A percentile compares a stretch with the other conserved stretches of the same genome.
Evolutionary conservation across 2,113 vertebrate species (phyloP).

Genomic region (Ginglymostoma cirratum): DNA sequence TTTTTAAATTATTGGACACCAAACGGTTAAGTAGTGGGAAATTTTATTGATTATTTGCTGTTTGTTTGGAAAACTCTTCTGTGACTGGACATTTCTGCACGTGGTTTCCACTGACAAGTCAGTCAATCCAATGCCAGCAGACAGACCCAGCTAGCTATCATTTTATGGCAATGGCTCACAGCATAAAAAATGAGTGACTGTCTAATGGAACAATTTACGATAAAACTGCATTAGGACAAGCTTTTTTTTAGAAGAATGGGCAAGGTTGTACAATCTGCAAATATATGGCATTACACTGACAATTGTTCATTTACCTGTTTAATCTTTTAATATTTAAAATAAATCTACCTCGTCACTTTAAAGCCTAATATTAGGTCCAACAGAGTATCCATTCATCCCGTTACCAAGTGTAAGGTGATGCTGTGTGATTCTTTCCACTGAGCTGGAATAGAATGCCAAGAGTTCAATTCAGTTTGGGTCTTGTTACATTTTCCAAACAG

Average conservation of each 20-base stretch:
- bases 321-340: neutral
- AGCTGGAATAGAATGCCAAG: neutral
- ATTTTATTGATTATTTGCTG: neutral
- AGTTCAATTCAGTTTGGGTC: neutral
- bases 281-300: neutral
- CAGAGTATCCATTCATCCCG: neutral
- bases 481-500: neutral
- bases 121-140: neutral
- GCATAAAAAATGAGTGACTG: neutral
- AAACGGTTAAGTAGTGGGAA: neutral
- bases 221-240: neutral
- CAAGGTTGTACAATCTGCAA: neutral
- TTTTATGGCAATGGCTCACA: neutral
- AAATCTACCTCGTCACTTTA: neutral
- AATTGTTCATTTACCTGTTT: neutral
- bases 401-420: neutral
- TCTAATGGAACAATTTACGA: neutral
- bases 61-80: neutral
- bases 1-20: neutral
- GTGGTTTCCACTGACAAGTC: neutral
- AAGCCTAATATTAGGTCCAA: neutral
- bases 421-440: neutral
- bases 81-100: neutral
- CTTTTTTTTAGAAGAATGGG: neutral
- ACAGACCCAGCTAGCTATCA: neutral